phyloP scores from a whole-genome alignment of 2,888 invertebrate genomes.

The Gymnosoma rotundatum region DNA sequence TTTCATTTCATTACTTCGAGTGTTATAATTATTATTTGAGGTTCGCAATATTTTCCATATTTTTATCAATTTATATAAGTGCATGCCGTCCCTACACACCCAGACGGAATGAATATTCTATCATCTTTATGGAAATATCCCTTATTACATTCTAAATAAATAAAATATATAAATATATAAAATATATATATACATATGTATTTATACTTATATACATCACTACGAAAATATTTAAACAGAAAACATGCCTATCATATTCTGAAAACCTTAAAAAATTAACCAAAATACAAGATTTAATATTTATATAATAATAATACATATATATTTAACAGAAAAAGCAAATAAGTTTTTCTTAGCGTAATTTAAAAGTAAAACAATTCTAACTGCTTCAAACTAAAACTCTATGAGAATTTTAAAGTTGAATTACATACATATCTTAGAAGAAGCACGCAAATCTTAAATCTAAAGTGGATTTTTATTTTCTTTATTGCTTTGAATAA shows the following conservation, averaged over 20 bases:
- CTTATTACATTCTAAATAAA: no score
- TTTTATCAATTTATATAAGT: no score
- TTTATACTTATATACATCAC: not conserved
- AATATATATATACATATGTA: not conserved
- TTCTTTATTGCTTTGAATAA: no score
- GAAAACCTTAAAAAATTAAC: constrained; percentile 46
- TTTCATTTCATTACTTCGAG: no score
- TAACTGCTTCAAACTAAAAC: not conserved
- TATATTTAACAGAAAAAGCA: not conserved
- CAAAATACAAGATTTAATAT: constrained; percentile 22
- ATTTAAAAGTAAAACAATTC: constrained; percentile 42
- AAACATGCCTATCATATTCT: constrained; percentile 48
- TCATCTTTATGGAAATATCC: no score
- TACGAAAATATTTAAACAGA: not conserved
- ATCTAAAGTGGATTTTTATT: not conserved
- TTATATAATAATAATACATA: constrained; percentile 10
- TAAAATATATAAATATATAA: not conserved
- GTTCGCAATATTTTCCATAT: no score
- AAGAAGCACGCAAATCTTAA: constrained; percentile 34
- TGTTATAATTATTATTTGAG: no score
- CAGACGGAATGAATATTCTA: no score
- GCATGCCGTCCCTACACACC: no score
- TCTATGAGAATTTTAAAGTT: not conserved
- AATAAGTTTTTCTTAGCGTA: constrained; percentile 1
- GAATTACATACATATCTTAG: constrained; percentile 12